Base-by-base conservation (phyloP, 1,140 invertebrate genomes). In the Zaprionus camerounensis region DNA sequence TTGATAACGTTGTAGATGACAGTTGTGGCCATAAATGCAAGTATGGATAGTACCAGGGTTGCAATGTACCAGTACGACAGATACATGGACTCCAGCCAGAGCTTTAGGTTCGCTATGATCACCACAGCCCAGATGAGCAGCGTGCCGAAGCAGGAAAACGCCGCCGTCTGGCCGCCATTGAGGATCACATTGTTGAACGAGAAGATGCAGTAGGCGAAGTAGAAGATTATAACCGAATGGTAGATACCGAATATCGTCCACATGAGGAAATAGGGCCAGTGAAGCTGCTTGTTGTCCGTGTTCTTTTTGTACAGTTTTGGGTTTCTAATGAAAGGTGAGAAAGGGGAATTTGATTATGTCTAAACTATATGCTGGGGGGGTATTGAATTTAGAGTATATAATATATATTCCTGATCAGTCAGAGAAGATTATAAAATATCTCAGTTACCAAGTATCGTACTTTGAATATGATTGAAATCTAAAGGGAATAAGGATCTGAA, bases 281-380 rank as follows among this genome's bases (percentile, higher is more conserved):
- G 94, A 77, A 98, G 93, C n/a, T 95, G 93, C 61, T 94, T 93
- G 93, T 97, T 97, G 53, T 93, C 94, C 15, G 91, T 93, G 66
- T 96, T 94, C 12, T 94, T 92, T 79, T 94, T 94, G 92, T 98
- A 98, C 1, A 97, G 87, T 9, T 94, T 91, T 3, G 96, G 96
- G 44, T 95, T 94, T 51, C 94, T 95, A 77, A 11, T 34, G 31
- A 12, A 24, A 24, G n/a, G 20, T n/a, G 5, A 17, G n/a, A 12
- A 3, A 44, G 6, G 6, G 13, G 11, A 12, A 22, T 0, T 36
- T 36, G 12, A 36, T 11, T 36, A 36, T 36, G 7, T 36, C 34
- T 36, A 3, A 12, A 55, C 0, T 17, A 22, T 22, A 56, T 46
- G 5, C 13, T 17, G n/a, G 7, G 6, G 13, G 15, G 5, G 17